Evolutionary conservation across 2,797 vertebrate species (phyloP).

Genomic region (Etheostoma perlongum): DNA sequence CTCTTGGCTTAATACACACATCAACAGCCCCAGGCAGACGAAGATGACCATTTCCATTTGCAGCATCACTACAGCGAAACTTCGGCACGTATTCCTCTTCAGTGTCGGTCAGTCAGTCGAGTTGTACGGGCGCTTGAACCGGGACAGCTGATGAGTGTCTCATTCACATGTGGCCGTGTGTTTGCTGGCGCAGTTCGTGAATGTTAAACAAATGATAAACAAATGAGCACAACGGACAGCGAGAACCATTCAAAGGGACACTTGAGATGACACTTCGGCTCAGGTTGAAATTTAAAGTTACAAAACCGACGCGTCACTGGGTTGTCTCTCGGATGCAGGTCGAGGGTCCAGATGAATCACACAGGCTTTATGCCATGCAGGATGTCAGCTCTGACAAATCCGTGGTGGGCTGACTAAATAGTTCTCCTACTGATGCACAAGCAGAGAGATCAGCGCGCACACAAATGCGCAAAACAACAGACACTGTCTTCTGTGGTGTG

Average conservation of each 20-base stretch:
- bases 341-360: slow-evolving; percentile 58
- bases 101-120: slow-evolving; percentile 54
- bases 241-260: slow-evolving; percentile 37
- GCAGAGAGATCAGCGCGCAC: slow-evolving; percentile 40
- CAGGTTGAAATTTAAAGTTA: slow-evolving; percentile 51
- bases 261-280: slow-evolving; percentile 63
- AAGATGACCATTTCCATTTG: slow-evolving; percentile 96
- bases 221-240: slow-evolving; percentile 45
- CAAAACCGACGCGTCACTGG: slow-evolving; percentile 45
- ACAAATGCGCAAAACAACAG: slow-evolving; percentile 61
- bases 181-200: slow-evolving; percentile 56
- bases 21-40: slow-evolving; percentile 93
- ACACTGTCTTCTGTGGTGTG: slow-evolving; percentile 45
- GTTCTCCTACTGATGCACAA: slow-evolving; percentile 48
- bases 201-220: slow-evolving; percentile 17
- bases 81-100: slow-evolving; percentile 81
- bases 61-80: slow-evolving; percentile 91
- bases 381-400: slow-evolving; percentile 62
- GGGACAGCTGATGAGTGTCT: slow-evolving; percentile 74
- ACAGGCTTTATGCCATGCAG: slow-evolving; percentile 45
- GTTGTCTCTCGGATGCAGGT: slow-evolving; percentile 52
- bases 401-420: slow-evolving; percentile 45
- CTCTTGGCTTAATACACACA: slow-evolving; percentile 95
- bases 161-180: slow-evolving; percentile 72
- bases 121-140: slow-evolving; percentile 63